Evolutionary conservation across 2,888 invertebrate genomes (phyloP).

Genomic region (Conchocele bisecta): DNA sequence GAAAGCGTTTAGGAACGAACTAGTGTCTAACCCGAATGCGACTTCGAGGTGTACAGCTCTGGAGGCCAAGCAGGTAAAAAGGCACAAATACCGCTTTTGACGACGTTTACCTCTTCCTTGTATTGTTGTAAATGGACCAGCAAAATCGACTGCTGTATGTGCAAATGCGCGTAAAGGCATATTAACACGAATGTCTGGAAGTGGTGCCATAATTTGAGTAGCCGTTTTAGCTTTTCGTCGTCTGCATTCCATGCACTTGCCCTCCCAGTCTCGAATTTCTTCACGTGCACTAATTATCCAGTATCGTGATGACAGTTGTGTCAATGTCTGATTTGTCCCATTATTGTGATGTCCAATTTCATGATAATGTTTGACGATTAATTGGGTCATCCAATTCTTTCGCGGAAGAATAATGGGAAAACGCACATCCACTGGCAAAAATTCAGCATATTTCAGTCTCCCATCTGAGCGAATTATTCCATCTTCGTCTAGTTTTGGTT

Average conservation of each 20-base stretch:
- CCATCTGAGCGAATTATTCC: conserved; percentile 17
- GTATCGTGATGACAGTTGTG: conserved; percentile 30
- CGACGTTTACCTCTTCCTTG: too few relatives aligned
- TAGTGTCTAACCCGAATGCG: too few relatives aligned
- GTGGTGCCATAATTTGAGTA: too few relatives aligned
- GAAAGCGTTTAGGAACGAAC: too few relatives aligned
- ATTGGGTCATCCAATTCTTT: conserved; percentile 36
- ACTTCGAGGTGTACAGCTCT: too few relatives aligned
- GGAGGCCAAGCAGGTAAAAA: too few relatives aligned
- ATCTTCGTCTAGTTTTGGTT: conserved; percentile 31
- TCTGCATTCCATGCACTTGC: conserved; percentile 31
- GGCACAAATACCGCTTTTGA: too few relatives aligned
- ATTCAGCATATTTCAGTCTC: conserved; percentile 32
- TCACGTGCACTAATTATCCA: conserved; percentile 39
- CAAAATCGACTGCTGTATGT: too few relatives aligned
- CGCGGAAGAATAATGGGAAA: conserved; percentile 50
- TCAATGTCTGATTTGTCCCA: conserved; percentile 43
- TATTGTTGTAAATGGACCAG: too few relatives aligned
- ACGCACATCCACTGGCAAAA: conserved; percentile 26
- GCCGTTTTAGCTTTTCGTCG: conserved; percentile 10
- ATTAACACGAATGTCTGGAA: too few relatives aligned
- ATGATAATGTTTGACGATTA: conserved; percentile 46
- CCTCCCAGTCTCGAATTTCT: conserved; percentile 35
- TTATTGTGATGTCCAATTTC: conserved; percentile 22
- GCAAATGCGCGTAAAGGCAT: too few relatives aligned